Percentiles rank a stretch among this genome's conserved stretches.
These are phyloP conservation scores for Burhinus bistriatus DNA, from an alignment of 2,113 vertebrate species.

Conservation along the genomic window DNA sequence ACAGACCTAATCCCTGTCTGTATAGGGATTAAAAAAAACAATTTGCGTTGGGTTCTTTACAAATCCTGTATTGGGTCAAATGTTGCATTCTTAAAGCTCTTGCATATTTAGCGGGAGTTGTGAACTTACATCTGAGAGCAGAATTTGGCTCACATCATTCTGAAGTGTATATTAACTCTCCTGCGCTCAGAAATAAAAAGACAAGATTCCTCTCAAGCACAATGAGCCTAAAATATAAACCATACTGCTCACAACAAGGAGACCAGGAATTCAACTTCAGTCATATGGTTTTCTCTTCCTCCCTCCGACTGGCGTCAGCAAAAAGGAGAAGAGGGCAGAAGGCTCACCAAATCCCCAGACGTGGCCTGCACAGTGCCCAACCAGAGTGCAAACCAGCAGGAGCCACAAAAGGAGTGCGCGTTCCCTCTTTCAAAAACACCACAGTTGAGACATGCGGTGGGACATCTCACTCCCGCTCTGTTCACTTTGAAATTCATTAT, in stretches of 20 bases:
- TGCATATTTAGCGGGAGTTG: neutral
- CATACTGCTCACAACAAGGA: neutral
- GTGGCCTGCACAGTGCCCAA: neutral
- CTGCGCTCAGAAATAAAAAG: neutral
- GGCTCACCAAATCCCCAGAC: neutral
- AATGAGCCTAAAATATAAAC: neutral
- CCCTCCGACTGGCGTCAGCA: neutral
- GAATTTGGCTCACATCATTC: neutral
- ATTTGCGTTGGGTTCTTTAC: neutral
- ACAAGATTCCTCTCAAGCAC: neutral
- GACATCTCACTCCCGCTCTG: neutral
- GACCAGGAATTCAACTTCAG: neutral
- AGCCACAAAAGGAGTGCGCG: accelerated
- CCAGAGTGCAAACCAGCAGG: neutral
- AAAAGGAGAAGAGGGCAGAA: neutral
- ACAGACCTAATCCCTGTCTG: neutral
- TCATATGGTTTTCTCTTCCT: neutral
- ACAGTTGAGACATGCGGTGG: accelerated
- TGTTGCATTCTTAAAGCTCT: neutral
- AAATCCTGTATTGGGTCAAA: neutral
- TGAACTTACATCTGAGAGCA: neutral
- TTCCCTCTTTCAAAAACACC: neutral
- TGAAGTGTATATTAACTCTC: neutral
- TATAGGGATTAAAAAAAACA: neutral
- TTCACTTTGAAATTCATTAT: neutral